Base-by-base conservation (phyloP, 2,113 vertebrate species). In the Cranoglanis bouderius region DNA sequence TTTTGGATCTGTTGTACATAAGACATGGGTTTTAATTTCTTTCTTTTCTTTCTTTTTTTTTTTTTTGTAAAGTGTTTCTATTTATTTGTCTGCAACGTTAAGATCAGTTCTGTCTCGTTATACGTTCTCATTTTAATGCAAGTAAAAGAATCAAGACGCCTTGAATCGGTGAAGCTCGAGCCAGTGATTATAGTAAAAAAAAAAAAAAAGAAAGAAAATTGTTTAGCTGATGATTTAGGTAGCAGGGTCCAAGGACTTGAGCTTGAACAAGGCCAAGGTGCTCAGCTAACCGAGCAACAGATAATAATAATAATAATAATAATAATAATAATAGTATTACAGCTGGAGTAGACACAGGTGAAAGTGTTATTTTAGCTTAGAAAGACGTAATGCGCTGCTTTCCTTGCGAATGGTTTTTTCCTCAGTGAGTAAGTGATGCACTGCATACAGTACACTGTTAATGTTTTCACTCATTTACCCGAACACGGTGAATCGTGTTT, bases 61-160 rank as follows among this genome's bases (percentile, higher is more conserved):
- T 6, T 32, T 21, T 6, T 92, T 88, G 59, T 89, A 86, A 88
- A 88, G 32, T 82, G 59, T 81, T 85, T 90, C 93, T 93, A 92
- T 94, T 94, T 91, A 88, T 92, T 89, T 85, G 14, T 93, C 85
- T 91, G 92, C 74, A 91, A 86, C 77, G 88, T 89, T 65, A 77
- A 89, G 70, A 85, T 89, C 86, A 63, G 83, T 87, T 88, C 1
- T 75, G 38, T 85, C n/a, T 85, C 32, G 29, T 83, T 63, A n/a
- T 51, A 70, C n/a, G 4, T 81, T 70, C 63, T 84, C 75, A 16
- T 84, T 78, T 77, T 65, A 78, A 84, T 53, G 26, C 65, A n/a
- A 87, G 57, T 89, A 67, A 87, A 51, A n/a, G 12, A 57, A 57
- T 85, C 35, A 75, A 43, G 61, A 82, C 10, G 19, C 38, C 43